phyloP scores from a whole-genome alignment of 2,888 invertebrate species.

The Tinea trinotella region DNA sequence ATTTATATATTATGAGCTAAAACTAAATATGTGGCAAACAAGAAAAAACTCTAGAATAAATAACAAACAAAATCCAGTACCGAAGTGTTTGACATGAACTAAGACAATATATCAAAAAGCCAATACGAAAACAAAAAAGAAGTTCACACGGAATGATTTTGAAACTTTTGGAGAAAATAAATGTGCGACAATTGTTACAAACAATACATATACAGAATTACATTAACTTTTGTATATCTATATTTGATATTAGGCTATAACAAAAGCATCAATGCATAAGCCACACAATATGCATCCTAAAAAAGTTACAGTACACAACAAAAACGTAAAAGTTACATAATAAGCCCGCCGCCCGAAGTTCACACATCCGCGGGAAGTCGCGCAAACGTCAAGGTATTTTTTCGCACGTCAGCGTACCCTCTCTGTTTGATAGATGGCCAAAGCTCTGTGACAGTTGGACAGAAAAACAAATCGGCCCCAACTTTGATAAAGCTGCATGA shows the following conservation, averaged over 20 bases:
- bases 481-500: constrained; percentile 40
- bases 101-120: constrained; percentile 17
- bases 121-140: background rate
- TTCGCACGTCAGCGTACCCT: constrained; percentile 15
- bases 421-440: constrained; percentile 13
- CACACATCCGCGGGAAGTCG: background rate
- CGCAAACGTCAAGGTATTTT: constrained; percentile 7
- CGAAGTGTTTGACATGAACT: constrained; percentile 14
- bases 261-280: background rate
- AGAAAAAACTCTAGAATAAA: background rate
- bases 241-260: background rate
- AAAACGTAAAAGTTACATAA: background rate
- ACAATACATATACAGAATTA: background rate
- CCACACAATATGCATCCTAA: background rate
- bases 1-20: no score
- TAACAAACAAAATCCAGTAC: constrained; percentile 3
- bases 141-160: background rate
- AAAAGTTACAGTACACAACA: background rate
- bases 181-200: background rate
- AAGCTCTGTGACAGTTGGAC: constrained; percentile 19
- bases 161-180: background rate
- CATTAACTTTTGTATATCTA: background rate
- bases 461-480: constrained; percentile 33
- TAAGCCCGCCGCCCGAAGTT: background rate
- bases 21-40: background rate